Base-by-base conservation (phyloP, 2,888 invertebrate genomes). In the Gonocerus acuteangulatus region DNA sequence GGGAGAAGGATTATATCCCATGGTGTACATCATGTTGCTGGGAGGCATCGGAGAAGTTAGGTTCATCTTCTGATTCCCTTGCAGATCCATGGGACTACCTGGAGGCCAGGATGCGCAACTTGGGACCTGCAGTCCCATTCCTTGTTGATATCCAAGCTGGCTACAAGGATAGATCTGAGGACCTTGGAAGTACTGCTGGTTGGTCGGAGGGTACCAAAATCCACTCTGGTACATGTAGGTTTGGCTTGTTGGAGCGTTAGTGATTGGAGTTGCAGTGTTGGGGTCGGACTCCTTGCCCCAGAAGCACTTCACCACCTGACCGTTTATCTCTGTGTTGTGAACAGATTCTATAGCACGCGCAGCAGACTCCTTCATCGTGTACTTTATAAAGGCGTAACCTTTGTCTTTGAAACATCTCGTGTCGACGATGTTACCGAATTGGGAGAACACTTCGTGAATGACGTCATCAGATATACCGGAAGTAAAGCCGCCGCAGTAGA, bases 321-420 rank as follows among this genome's bases (percentile, higher is more conserved):
- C 96, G 73, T 89, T 90, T 71, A 99, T 87, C 76, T 96, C 95
- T 69, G 91, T 90, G 73, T 95, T 95, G 77, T 97, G 94, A 74
- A 94, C 87, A 60, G 88, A 87, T 77, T 95, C 93, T 71, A 99
- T 99, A 69, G 97, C 97, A 75, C 92, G 91, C 66, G 95, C 91
- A 56, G 97, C 99, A 52, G 93, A 87, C 76, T 97, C 96, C 78
- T 99, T 99, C 71, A 90, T 89, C 65, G 89, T 87, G 79, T 95
- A 99, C 70, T 95, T 94, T 73, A 97, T 91, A 78, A 97, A 97
- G 71, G 96, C 95, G 77, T 95, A 97, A 69, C 99, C 97, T 78
- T 99, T 97, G 76, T 97, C 96, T 79, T 95, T 95, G 80, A 97
- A 97, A 69, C 95, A 93, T 76, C 96, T 82, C 70, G 99, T 88